These are phyloP conservation scores for Euschistus heros DNA, from an alignment of 1,140 invertebrate species.

Conservation along the genomic window DNA sequence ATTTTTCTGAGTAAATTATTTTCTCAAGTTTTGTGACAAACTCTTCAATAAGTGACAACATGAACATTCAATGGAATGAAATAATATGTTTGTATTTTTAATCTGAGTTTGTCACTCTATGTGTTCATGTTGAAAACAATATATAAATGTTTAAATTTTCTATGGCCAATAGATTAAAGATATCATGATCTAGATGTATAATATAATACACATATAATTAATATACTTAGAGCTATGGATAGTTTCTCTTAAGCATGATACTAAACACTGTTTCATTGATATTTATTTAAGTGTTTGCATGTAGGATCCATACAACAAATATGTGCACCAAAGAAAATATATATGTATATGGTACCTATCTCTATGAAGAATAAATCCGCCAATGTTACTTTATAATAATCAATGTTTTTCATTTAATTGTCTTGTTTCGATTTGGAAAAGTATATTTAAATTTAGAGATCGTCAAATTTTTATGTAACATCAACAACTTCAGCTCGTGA, in stretches of 20 bases:
- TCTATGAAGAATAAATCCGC: too few species aligned
- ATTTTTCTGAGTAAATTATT: not conserved
- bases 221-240: slow-evolving; percentile 5
- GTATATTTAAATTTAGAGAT: too few species aligned
- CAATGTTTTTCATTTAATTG: too few species aligned
- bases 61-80: too few species aligned
- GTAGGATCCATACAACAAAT: slow-evolving; percentile 1
- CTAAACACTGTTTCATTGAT: slow-evolving; percentile 15
- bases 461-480: too few species aligned
- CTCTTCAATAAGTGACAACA: not conserved
- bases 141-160: not conserved
- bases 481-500: too few species aligned
- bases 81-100: not conserved
- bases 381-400: too few species aligned
- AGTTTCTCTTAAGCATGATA: slow-evolving; percentile 8
- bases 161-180: slow-evolving; percentile 1
- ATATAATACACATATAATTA: slow-evolving; percentile 3
- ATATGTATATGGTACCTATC: not conserved
- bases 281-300: slow-evolving; percentile 17
- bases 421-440: too few species aligned
- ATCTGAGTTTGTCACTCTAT: slow-evolving; percentile 6
- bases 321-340: not conserved
- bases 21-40: not conserved
- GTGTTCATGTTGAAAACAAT: slow-evolving; percentile 3
- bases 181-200: not conserved